These are phyloP conservation scores for Potorous gilbertii DNA, from an alignment of 2,797 vertebrate genomes.

Conservation along the genomic window DNA sequence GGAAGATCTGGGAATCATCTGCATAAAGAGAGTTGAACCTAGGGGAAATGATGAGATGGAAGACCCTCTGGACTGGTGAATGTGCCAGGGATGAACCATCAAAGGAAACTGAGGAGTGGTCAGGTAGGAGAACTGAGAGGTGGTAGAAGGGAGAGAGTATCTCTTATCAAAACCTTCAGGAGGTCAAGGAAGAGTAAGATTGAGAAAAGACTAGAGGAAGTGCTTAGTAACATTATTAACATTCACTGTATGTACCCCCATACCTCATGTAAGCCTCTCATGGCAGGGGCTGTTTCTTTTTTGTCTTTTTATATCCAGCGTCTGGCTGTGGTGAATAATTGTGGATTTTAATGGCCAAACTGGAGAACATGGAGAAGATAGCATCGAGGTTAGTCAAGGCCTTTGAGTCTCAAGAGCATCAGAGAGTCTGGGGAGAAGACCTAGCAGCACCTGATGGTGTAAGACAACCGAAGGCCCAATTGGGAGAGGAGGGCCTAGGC, in stretches of 20 bases:
- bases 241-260: background rate
- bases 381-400: background rate
- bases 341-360: background rate
- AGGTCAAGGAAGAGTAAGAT: background rate
- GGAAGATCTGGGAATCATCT: background rate
- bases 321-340: background rate
- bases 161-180: background rate
- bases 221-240: background rate
- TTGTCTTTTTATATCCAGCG: background rate
- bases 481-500: background rate
- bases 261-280: background rate
- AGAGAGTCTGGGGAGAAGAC: background rate
- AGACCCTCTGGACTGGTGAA: background rate
- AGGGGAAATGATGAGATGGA: background rate
- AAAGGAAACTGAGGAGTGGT: background rate
- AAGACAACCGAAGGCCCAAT: background rate
- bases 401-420: background rate
- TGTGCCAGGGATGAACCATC: background rate
- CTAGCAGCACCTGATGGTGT: background rate
- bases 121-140: background rate
- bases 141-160: background rate
- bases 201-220: background rate
- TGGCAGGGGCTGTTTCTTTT: background rate
- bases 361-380: background rate
- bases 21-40: background rate